These are phyloP conservation scores for Himalopsyche phryganea DNA, from an alignment of 1,140 invertebrate genomes.

Conservation along the genomic window DNA sequence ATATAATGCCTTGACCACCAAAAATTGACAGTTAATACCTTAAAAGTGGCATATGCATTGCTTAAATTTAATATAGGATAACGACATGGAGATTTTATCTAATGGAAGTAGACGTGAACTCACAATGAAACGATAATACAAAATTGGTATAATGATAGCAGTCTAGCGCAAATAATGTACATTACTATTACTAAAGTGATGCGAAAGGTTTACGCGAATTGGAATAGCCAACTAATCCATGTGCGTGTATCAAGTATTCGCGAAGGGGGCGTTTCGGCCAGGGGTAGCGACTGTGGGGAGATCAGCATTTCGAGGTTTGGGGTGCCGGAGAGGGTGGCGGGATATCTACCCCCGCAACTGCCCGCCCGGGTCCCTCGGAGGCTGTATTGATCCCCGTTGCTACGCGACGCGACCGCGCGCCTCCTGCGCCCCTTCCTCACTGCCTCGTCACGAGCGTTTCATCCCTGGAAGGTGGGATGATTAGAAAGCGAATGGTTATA, in stretches of 20 bases:
- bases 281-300: background rate
- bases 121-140: too few relatives aligned
- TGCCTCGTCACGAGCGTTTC: background rate
- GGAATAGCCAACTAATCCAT: background rate
- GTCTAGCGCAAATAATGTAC: too few relatives aligned
- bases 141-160: too few relatives aligned
- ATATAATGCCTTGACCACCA: too few relatives aligned
- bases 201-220: background rate
- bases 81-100: too few relatives aligned
- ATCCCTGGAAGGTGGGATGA: background rate
- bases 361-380: constrained; percentile 28
- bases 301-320: background rate
- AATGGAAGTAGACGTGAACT: too few relatives aligned
- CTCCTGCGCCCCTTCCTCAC: background rate
- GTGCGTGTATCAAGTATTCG: constrained; percentile 15
- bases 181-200: too few relatives aligned
- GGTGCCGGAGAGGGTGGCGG: constrained; percentile 3
- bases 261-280: constrained; percentile 4
- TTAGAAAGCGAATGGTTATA: too few relatives aligned
- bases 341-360: background rate
- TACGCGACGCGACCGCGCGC: constrained; percentile 10
- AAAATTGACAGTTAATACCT: too few relatives aligned
- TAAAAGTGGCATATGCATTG: too few relatives aligned
- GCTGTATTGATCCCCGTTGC: constrained; percentile 33
- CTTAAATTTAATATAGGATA: too few relatives aligned